Evolutionary conservation across 2,797 vertebrate genomes (phyloP), one percentile per base, ranked within the genome.

Genomic region (Borostomias antarcticus): DNA sequence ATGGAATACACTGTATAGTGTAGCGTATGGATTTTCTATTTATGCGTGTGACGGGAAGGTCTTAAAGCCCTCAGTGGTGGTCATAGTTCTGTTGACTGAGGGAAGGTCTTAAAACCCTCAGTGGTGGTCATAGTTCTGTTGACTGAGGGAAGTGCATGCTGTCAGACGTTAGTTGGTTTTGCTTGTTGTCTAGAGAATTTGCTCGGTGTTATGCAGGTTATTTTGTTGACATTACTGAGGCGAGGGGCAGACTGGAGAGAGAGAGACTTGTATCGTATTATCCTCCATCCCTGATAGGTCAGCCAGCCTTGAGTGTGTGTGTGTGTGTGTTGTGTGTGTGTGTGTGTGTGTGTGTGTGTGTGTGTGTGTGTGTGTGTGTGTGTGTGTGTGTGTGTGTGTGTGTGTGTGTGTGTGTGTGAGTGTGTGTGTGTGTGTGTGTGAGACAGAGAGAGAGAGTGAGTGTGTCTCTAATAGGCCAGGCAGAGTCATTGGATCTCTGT

Each of bases 271-370:
- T n/a, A n/a, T n/a, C n/a, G n/a, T n/a, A n/a, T 19, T 29, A 5
- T 59, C 47, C 51, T 62, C 56, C 9, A 13, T 50, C 17, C 59
- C n/a, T 10, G 50, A n/a, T 45, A 57, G 28, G 28, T 33, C 4
- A 56, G 17, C n/a, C 52, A 45, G 29, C 25, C 10, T 2, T 32
- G 51, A 47, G 15, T 75, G 43, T 50, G 7, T 40, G 26, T n/a
- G 25, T 23, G 37, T 21, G 30, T 21, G 10, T 26, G 21, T 2
- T 45, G 58, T 56, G 13, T 26, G 45, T 51, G 50, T 53, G 54
- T 74, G 33, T 76, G 35, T 33, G 15, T 60, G 26, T 69, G 26
- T 23, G 64, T 33, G 26, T 30, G 7, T 35, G 30, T 29, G 21
- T 21, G 51, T 70, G 53, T 62, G 69, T 19, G 35, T 13, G 19